Base-by-base conservation (phyloP, 2,888 invertebrate genomes). In the Andricus quercusramuli region DNA sequence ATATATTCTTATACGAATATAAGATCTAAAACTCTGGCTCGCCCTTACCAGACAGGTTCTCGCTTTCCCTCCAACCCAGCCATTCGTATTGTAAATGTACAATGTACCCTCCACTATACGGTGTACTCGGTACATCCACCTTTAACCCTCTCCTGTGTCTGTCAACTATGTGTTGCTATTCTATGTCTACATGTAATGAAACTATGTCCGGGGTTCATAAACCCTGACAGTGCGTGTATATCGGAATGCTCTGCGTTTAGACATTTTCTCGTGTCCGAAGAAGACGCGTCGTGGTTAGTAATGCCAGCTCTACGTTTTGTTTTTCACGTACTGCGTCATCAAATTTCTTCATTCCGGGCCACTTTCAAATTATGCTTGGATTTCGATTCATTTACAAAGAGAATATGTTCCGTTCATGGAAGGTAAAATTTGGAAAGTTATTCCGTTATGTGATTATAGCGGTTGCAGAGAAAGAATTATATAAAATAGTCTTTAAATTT, bases 121-220 rank as follows among this genome's bases (percentile, higher is more conserved):
- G 32, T 37, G 32, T 56, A 32, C 32, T 70, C 25, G 20, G 47
- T 22, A 51, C 70, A 47, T 51, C 47, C 44, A 47, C 47, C 70
- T 70, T 70, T 51, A 68, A 68, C 44, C 44, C 67, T 67, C 47
- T 68, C 25, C 9, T 29, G 51, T 32, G n/a, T 32, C 74, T 51
- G 74, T 74, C 56, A 74, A 56, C 74, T 32, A 74, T 44, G 15
- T 47, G 47, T 68, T 44, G 44, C 44, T 17, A 47, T 47, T 47
- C 47, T 47, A 47, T 70, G 17, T 56, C 32, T 32, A 37, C 74
- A n/a, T 51, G 20, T 32, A 74, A 74, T 56, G 32, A 32, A 74
- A 74, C 29, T 11, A 74, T 51, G 51, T 47, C 74, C n/a, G 37
- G 56, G 56, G 56, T 74, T 74, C 74, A 56, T 74, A 74, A 74